These are phyloP conservation scores for Cerceris rybyensis DNA, from an alignment of 2,888 invertebrate species.

Conservation along the genomic window DNA sequence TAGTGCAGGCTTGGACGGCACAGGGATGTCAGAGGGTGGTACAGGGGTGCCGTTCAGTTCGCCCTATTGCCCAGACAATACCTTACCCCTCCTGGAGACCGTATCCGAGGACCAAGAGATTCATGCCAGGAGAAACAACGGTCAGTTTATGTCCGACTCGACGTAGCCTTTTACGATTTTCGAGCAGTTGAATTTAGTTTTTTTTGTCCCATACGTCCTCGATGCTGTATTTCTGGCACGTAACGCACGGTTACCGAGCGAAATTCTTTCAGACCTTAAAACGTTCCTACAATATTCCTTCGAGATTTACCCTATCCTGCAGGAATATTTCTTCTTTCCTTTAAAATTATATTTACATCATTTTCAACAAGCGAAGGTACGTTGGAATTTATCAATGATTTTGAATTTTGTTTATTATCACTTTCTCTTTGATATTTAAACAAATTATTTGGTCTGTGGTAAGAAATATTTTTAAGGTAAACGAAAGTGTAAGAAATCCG, in stretches of 20 bases:
- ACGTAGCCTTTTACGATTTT: not conserved
- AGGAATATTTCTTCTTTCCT: too few relatives aligned
- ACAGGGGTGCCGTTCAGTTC: constrained; percentile 84
- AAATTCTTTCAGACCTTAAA: not conserved
- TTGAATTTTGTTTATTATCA: too few relatives aligned
- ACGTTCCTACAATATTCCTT: not conserved
- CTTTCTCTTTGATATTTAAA: too few relatives aligned
- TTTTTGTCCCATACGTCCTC: not conserved
- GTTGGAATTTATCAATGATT: too few relatives aligned
- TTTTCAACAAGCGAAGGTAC: too few relatives aligned
- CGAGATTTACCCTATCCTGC: not conserved
- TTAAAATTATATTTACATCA: too few relatives aligned
- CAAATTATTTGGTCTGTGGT: too few relatives aligned
- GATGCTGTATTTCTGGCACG: not conserved
- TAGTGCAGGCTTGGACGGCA: constrained; percentile 82
- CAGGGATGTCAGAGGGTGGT: constrained; percentile 84
- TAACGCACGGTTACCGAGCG: not conserved
- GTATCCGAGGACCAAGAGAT: constrained; percentile 88
- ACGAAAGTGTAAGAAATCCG: too few relatives aligned
- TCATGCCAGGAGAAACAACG: constrained; percentile 79
- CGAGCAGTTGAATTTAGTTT: not conserved
- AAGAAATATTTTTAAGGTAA: too few relatives aligned
- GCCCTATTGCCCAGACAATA: constrained; percentile 84
- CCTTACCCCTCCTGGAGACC: constrained; percentile 85
- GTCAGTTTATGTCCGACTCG: constrained; percentile 69